A percentile compares a stretch with the other conserved stretches of the same genome.
Evolutionary conservation across 2,113 vertebrate genomes (phyloP).

Genomic region (Isichthys henryi): DNA sequence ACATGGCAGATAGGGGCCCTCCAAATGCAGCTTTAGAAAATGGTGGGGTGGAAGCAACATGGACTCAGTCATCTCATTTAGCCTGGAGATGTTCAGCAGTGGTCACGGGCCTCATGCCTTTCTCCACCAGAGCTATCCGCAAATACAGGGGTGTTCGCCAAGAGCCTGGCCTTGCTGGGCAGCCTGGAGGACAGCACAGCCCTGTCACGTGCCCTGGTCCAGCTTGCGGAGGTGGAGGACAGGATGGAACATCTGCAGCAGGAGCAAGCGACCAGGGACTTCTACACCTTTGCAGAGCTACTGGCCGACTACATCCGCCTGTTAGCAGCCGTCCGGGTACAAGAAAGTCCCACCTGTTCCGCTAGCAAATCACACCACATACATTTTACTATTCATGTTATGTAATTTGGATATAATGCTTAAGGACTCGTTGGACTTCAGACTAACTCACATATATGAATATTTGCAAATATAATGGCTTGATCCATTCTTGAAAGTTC

Average conservation of each 20-base stretch:
- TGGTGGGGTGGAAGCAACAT: not conserved
- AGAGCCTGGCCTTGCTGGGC: conserved; percentile 93
- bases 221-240: conserved; percentile 94
- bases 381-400: not conserved
- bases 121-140: conserved; percentile 63
- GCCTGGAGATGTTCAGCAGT: not conserved
- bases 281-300: conserved; percentile 83
- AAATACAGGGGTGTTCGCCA: conserved; percentile 88
- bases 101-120: not conserved
- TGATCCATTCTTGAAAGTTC: not conserved
- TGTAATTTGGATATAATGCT: not conserved
- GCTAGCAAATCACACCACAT: not conserved
- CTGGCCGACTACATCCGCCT: conserved; percentile 91
- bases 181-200: conserved; percentile 97
- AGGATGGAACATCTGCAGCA: conserved; percentile 92
- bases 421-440: not conserved
- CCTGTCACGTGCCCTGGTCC: conserved; percentile 85
- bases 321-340: conserved; percentile 80
- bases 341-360: not conserved
- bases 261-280: conserved; percentile 85
- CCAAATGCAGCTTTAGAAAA: not conserved
- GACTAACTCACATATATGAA: not conserved
- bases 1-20: not conserved
- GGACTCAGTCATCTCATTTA: not conserved
- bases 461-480: not conserved